Percentiles rank a stretch among this genome's conserved stretches.
phyloP scores from a whole-genome alignment of 2,113 vertebrate genomes.

The Jacana jacana region DNA sequence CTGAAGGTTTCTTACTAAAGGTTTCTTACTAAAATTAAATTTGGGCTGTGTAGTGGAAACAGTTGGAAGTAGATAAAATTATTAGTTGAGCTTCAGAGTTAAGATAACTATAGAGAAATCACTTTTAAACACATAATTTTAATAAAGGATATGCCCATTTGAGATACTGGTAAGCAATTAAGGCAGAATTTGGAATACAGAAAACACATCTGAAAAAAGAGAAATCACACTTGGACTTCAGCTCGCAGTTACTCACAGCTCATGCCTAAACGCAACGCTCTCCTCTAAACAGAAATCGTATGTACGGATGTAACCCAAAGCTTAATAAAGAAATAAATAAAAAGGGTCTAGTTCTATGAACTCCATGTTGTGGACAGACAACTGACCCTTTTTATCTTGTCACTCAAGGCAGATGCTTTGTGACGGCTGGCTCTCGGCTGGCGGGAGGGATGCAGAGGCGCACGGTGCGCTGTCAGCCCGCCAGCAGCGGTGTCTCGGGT shows the following conservation, averaged over 20 bases:
- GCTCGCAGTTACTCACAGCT: not conserved
- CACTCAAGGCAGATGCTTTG: conserved; percentile 29
- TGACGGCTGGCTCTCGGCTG: not conserved
- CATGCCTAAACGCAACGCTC: not conserved
- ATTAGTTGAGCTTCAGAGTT: not conserved
- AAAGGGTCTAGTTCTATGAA: not conserved
- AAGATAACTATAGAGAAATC: not conserved
- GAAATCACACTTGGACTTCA: not conserved
- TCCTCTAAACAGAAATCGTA: not conserved
- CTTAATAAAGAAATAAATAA: not conserved
- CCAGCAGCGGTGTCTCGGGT: conserved; percentile 22
- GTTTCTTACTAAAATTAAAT: not conserved
- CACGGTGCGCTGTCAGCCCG: not conserved
- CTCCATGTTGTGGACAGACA: not conserved
- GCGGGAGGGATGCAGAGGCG: not conserved
- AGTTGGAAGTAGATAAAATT: not conserved
- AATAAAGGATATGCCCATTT: not conserved
- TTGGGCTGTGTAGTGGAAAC: not conserved
- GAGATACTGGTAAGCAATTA: not conserved
- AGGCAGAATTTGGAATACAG: not conserved
- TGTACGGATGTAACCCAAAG: not conserved
- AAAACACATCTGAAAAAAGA: not conserved
- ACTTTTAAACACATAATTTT: not conserved
- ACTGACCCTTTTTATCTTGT: conserved; percentile 4
- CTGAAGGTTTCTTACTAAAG: not conserved